Percentiles rank a stretch among this genome's conserved stretches.
phyloP scores from a whole-genome alignment of 2,888 invertebrate genomes.

The Spilosoma lubricipeda region DNA sequence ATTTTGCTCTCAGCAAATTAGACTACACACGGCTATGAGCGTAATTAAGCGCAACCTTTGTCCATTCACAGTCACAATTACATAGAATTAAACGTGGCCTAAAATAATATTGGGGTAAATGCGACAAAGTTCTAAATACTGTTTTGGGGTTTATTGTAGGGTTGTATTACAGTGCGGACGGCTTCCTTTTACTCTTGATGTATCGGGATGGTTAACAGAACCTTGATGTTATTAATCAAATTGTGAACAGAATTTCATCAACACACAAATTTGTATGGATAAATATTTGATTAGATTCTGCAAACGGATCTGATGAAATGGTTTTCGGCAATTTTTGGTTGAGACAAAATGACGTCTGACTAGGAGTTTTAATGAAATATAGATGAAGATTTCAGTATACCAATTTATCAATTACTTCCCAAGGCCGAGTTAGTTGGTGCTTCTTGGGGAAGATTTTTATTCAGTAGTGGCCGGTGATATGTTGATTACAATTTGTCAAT shows the following conservation, averaged over 20 bases:
- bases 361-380: slow-evolving; percentile 47
- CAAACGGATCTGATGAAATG: background rate
- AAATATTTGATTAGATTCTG: background rate
- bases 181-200: background rate
- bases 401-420: too few relatives aligned
- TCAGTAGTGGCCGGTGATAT: too few relatives aligned
- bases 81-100: slow-evolving; percentile 62
- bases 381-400: slow-evolving; percentile 4
- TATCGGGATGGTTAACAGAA: background rate
- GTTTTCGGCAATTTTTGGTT: background rate
- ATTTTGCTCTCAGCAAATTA: slow-evolving; percentile 37
- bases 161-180: slow-evolving; percentile 33
- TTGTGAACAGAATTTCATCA: background rate
- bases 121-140: slow-evolving; percentile 57
- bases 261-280: background rate
- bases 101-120: slow-evolving; percentile 66
- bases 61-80: slow-evolving; percentile 58
- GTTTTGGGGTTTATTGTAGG: slow-evolving; percentile 49
- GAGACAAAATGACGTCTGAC: slow-evolving; percentile 20
- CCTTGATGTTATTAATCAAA: background rate
- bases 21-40: slow-evolving; percentile 34
- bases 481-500: slow-evolving; percentile 29
- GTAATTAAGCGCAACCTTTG: slow-evolving; percentile 57
- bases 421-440: too few relatives aligned
- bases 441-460: too few relatives aligned